Conservation (phyloP, 2,113 vertebrate genomes). For the Suncus etruscus region DNA sequence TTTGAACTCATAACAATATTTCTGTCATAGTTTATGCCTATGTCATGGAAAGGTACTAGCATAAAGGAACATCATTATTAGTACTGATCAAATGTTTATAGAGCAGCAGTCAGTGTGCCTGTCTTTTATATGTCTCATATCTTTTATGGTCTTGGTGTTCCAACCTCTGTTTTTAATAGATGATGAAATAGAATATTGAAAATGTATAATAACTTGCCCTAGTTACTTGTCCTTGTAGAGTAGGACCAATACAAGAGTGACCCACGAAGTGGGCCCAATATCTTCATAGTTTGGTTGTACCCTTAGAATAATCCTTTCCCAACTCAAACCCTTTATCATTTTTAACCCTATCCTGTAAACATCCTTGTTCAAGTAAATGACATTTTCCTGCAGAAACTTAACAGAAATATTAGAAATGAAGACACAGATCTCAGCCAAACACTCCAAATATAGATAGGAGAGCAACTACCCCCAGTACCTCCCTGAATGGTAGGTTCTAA, state of each 20-base stretch:
- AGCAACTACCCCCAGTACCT: not conserved
- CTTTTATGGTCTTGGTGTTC: not conserved
- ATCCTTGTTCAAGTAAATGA: not conserved
- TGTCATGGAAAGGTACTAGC: not conserved
- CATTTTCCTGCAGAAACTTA: slow-evolving; percentile 12
- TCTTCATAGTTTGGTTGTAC: not conserved
- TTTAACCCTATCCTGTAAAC: not conserved
- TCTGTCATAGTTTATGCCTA: not conserved
- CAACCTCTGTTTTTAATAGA: slow-evolving; percentile 2
- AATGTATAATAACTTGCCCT: not conserved
- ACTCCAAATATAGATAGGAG: slow-evolving; percentile 17
- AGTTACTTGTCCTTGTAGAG: not conserved
- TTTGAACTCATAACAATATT: not conserved
- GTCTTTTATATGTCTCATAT: not conserved
- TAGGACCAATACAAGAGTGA: not conserved
- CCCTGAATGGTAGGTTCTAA: not conserved
- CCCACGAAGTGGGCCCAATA: not conserved
- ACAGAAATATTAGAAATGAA: slow-evolving; percentile 1
- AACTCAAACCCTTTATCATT: not conserved
- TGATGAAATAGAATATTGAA: slow-evolving; percentile 6
- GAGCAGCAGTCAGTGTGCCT: not conserved
- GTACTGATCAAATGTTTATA: not conserved
- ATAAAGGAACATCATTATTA: not conserved
- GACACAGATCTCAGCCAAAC: not conserved
- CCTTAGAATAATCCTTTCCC: not conserved